phyloP scores from a whole-genome alignment of 2,888 invertebrate species.

The Leptinotarsa tumamoca region DNA sequence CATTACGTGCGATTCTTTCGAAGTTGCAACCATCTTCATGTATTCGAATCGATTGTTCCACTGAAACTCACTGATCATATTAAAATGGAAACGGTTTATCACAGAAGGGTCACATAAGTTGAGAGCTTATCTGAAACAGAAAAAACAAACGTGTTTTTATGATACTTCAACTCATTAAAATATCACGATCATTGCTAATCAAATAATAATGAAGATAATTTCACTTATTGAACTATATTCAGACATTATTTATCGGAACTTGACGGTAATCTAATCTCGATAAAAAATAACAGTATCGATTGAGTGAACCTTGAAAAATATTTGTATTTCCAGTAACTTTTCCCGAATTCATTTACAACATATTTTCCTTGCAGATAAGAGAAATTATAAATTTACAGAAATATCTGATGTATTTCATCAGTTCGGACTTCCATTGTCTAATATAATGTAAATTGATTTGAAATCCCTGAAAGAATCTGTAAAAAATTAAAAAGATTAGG shows the following conservation, averaged over 20 bases:
- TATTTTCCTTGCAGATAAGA: too few relatives aligned
- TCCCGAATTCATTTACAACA: background rate
- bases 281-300: too few relatives aligned
- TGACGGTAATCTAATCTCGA: too few relatives aligned
- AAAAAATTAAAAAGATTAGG: too few relatives aligned
- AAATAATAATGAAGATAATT: background rate
- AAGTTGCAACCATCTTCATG: slow-evolving; percentile 32
- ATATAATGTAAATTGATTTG: too few relatives aligned
- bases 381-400: background rate
- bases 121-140: slow-evolving; percentile 33
- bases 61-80: slow-evolving; percentile 20
- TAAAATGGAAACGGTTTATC: slow-evolving; percentile 26
- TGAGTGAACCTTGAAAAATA: background rate
- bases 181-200: background rate
- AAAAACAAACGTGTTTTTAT: slow-evolving; percentile 10
- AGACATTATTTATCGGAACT: too few relatives aligned
- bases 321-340: background rate
- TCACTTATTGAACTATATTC: background rate
- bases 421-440: too few relatives aligned
- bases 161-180: background rate
- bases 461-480: too few relatives aligned
- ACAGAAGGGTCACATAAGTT: slow-evolving; percentile 32
- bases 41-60: slow-evolving; percentile 13
- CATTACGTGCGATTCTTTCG: slow-evolving; percentile 67
- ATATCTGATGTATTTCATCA: background rate